Conservation (phyloP, 2,888 invertebrate genomes). For the Gymnoscelis rufifasciata region DNA sequence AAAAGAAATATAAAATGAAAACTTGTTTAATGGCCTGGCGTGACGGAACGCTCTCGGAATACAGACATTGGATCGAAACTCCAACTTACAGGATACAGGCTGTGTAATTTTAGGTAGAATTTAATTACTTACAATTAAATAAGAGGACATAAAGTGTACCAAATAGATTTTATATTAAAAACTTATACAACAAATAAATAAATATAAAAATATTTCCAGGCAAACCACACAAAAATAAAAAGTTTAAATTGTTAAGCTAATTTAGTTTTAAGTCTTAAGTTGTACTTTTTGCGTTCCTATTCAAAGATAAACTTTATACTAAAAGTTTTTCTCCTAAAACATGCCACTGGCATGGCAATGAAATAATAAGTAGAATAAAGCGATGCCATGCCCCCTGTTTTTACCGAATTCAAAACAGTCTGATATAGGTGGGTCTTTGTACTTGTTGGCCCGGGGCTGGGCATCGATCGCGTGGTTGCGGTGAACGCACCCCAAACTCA, state of each 20-base stretch:
- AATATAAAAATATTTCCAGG: too few species aligned
- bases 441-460: slow-evolving; percentile 51
- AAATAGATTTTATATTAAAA: slow-evolving; percentile 28
- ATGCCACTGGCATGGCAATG: slow-evolving; percentile 22
- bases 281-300: too few species aligned
- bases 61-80: slow-evolving; percentile 45
- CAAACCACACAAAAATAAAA: too few species aligned
- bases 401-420: slow-evolving; percentile 47
- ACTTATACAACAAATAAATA: not conserved
- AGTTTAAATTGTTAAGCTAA: too few species aligned
- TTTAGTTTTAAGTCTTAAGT: too few species aligned
- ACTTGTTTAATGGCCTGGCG: slow-evolving; percentile 42
- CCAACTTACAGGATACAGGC: slow-evolving; percentile 48
- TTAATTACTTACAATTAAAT: too few species aligned
- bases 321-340: not conserved
- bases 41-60: slow-evolving; percentile 50
- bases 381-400: slow-evolving; percentile 39
- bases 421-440: slow-evolving; percentile 58
- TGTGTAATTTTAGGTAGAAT: slow-evolving; percentile 41
- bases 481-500: slow-evolving; percentile 70
- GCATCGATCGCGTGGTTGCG: slow-evolving; percentile 70
- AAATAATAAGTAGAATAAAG: slow-evolving; percentile 22
- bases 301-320: too few species aligned
- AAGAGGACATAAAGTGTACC: too few species aligned
- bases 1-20: slow-evolving; percentile 42